Percentiles rank a stretch among this genome's conserved stretches.
phyloP scores from a whole-genome alignment of 2,888 invertebrate species.

The Habrosyne pyritoides region DNA sequence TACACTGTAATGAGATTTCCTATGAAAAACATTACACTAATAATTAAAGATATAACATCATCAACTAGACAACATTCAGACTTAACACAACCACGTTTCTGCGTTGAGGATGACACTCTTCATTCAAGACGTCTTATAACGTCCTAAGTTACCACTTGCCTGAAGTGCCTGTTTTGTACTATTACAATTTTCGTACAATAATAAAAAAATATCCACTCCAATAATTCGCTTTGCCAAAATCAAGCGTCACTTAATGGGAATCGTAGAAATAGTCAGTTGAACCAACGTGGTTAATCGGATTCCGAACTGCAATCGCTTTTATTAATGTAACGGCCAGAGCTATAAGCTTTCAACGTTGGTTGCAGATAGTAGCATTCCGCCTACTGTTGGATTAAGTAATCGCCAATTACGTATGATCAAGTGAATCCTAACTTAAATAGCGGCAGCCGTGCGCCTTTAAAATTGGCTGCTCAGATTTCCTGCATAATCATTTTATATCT shows the following conservation, averaged over 20 bases:
- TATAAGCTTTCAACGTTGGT: constrained; percentile 34
- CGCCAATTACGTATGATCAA: constrained; percentile 6
- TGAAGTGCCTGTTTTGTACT: too few relatives aligned
- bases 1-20: too few relatives aligned
- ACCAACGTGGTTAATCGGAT: constrained; percentile 53
- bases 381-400: constrained; percentile 4
- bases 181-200: too few relatives aligned
- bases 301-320: constrained; percentile 48
- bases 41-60: too few relatives aligned
- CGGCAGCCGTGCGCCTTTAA: neutral
- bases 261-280: constrained; percentile 44
- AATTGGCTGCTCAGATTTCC: neutral
- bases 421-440: neutral
- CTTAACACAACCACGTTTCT: too few relatives aligned
- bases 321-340: constrained; percentile 47
- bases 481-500: neutral
- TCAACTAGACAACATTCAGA: too few relatives aligned
- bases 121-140: too few relatives aligned
- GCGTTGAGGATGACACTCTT: too few relatives aligned
- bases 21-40: too few relatives aligned
- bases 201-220: too few relatives aligned
- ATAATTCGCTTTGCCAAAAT: constrained; percentile 25
- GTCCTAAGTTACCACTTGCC: too few relatives aligned
- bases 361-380: constrained; percentile 2
- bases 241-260: constrained; percentile 43